phyloP scores from a whole-genome alignment of 2,113 vertebrate species.

The Hucho hucho region DNA sequence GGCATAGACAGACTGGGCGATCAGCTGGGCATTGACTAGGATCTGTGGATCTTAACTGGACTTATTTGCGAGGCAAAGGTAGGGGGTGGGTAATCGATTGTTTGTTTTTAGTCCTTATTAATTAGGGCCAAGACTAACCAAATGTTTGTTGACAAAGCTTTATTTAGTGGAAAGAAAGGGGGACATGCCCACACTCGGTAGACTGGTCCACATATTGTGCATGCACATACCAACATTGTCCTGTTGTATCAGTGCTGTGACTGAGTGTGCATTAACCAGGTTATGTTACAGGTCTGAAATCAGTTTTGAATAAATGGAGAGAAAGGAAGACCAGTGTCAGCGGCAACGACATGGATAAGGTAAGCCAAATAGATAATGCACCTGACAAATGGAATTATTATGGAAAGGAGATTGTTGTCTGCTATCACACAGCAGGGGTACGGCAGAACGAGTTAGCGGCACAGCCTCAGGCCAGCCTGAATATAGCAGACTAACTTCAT shows the following conservation, averaged over 20 bases:
- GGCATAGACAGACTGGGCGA: no score
- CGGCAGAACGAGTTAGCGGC: no score
- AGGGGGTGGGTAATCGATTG: neutral
- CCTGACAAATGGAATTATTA: neutral
- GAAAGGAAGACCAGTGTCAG: neutral
- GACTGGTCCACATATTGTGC: neutral
- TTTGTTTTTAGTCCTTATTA: neutral
- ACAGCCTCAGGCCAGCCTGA: no score
- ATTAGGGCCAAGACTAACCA: no score
- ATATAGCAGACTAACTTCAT: no score
- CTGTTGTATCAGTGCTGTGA: neutral
- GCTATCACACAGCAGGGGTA: slow-evolving; percentile 1
- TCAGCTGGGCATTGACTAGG: no score
- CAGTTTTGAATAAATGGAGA: neutral
- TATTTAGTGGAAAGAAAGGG: neutral
- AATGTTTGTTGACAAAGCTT: neutral
- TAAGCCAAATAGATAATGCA: no score
- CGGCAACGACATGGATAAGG: no score
- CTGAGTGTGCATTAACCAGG: slow-evolving; percentile 9
- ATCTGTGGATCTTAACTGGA: no score
- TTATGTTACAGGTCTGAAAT: slow-evolving; percentile 2
- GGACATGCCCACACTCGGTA: neutral
- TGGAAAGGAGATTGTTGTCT: neutral
- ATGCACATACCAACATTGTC: neutral
- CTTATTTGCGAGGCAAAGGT: no score